Percentiles rank a stretch among this genome's conserved stretches.
These are phyloP conservation scores for Mustelus asterias DNA, from an alignment of 2,113 vertebrate genomes.

Conservation along the genomic window DNA sequence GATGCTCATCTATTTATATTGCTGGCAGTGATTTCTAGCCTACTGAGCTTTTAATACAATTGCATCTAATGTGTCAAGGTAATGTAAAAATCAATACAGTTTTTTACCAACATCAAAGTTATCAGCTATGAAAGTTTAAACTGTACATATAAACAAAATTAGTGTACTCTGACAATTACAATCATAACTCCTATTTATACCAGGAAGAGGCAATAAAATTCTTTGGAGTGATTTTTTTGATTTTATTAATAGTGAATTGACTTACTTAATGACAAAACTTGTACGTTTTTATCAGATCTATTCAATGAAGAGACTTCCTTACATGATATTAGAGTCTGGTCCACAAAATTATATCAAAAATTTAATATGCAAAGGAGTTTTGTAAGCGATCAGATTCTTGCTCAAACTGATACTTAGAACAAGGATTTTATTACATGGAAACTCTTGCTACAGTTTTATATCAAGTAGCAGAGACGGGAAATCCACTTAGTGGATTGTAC, in stretches of 20 bases:
- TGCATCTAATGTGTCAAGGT: not conserved
- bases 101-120: not conserved
- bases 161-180: not conserved
- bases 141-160: not conserved
- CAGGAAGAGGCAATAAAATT: not conserved
- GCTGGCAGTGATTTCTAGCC: not conserved
- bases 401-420: not conserved
- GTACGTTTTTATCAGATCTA: not conserved
- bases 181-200: not conserved
- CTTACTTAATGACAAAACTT: not conserved
- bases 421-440: not conserved
- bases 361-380: not conserved
- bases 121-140: not conserved
- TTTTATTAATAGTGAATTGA: not conserved
- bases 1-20: not conserved
- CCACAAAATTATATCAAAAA: no score
- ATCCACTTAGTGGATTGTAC: not conserved
- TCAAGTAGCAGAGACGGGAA: not conserved
- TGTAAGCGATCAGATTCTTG: not conserved
- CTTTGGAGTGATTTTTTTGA: not conserved
- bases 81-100: constrained; percentile 11
- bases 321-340: not conserved
- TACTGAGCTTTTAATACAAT: not conserved
- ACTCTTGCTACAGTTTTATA: not conserved
- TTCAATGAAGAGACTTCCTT: not conserved